Evolutionary conservation across 2,888 invertebrate species (phyloP), one percentile per base, ranked within the genome.

Genomic region (Diogma glabrata): DNA sequence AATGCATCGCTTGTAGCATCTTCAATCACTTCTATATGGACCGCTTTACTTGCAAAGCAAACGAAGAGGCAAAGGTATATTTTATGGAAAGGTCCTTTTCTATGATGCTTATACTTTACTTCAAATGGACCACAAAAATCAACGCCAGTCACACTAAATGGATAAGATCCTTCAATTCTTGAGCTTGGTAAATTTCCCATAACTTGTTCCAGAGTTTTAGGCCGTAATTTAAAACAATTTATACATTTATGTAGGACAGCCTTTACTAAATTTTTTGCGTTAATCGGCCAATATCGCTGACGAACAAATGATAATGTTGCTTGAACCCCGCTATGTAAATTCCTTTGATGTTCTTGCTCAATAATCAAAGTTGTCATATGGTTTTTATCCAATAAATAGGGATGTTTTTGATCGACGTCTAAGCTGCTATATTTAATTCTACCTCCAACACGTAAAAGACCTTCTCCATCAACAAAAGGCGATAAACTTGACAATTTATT

Each of bases 21-120:
- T 20, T 28, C 28, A 3, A 45, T 45, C 9, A 46, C 45, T 26
- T 46, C 51, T 10, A 47, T 30, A 23, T 45, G 40, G 4, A 40
- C 17, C 4, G 28, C 38, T n/a, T 49, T 40, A 17, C 17, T 40
- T 3, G 7, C 5, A 28, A 60, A 50, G 49, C 58, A 57, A n/a
- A 58, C 56, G 54, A 58, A 60, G 7, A 59, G 30, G 49, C 57
- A 59, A 23, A 46, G n/a, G 14, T 50, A 45, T n/a, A 26, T 24
- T 14, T 48, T 48, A 2, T 20, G 10, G 8, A 30, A n/a, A 3
- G 36, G 2, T 22, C 36, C 22, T 20, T 19, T 20, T 48, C 43
- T 7, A 10, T 22, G 23, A 4, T 20, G 20, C 22, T 20, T 20
- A 40, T 40, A 40, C 22, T 45, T 45, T 9, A 22, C 2, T 22